phyloP scores from a whole-genome alignment of 2,888 invertebrate species.

The Acanthoscelides obtectus region DNA sequence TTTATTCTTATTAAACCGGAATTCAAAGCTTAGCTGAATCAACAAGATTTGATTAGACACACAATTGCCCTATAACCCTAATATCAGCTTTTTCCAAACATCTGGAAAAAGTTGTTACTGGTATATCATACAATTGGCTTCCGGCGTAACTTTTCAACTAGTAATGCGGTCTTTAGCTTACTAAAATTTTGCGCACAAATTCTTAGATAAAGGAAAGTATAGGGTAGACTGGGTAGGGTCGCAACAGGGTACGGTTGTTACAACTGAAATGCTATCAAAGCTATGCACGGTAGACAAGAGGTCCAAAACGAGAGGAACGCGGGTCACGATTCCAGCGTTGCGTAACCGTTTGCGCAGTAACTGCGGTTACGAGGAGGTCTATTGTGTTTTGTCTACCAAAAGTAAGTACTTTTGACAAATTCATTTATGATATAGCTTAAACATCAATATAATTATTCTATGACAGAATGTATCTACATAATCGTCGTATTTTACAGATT shows the following conservation, averaged over 20 bases:
- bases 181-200: no score
- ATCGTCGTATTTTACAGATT: background rate
- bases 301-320: background rate
- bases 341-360: background rate
- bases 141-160: no score
- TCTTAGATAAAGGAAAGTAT: no score
- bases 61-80: no score
- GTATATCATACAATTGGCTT: no score
- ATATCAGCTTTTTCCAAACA: no score
- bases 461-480: background rate
- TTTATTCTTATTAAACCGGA: no score
- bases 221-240: no score
- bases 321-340: slow-evolving; percentile 1
- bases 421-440: background rate
- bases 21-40: no score
- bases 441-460: background rate
- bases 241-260: slow-evolving; percentile 6
- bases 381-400: slow-evolving; percentile 6
- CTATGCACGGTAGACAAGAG: background rate
- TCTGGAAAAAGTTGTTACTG: no score
- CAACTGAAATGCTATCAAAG: slow-evolving; percentile 1
- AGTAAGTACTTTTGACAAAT: slow-evolving; percentile 4
- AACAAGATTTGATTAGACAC: no score
- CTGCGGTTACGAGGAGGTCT: background rate
- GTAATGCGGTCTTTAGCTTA: no score